Conservation (phyloP, 2,797 vertebrate species). For the Sebastes reedi region DNA sequence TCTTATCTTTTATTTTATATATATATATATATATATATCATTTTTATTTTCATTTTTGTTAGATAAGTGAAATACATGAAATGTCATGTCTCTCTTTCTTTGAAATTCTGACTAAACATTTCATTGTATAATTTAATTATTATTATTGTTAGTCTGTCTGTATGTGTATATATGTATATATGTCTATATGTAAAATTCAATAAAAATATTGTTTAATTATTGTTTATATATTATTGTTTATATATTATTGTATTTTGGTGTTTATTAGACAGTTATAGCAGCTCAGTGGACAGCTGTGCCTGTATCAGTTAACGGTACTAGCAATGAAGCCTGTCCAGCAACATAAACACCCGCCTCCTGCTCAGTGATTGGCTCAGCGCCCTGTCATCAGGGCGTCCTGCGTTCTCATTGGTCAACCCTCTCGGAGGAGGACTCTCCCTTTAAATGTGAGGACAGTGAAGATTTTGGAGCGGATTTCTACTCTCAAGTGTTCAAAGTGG, state of each 20-base stretch:
- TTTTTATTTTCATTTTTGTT: no score
- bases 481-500: slow-evolving; percentile 14
- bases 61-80: no score
- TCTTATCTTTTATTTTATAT: no score
- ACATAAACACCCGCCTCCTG: slow-evolving; percentile 1
- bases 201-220: no score
- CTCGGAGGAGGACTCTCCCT: slow-evolving; percentile 2
- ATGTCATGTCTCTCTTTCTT: no score
- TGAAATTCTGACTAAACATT: no score
- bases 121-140: no score
- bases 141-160: no score
- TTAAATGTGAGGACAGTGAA: slow-evolving; percentile 47
- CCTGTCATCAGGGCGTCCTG: slow-evolving; percentile 24
- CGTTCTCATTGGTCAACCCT: slow-evolving; percentile 55
- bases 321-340: not conserved
- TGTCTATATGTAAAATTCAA: no score
- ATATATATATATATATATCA: no score
- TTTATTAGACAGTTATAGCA: not conserved
- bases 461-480: slow-evolving; percentile 63
- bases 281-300: not conserved
- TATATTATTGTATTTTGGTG: not conserved
- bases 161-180: no score
- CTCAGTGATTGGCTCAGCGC: slow-evolving; percentile 37
- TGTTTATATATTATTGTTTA: no score
- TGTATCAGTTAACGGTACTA: slow-evolving; percentile 22